Base-by-base conservation (phyloP, 2,113 vertebrate genomes). In the Dromiciops gliroides region DNA sequence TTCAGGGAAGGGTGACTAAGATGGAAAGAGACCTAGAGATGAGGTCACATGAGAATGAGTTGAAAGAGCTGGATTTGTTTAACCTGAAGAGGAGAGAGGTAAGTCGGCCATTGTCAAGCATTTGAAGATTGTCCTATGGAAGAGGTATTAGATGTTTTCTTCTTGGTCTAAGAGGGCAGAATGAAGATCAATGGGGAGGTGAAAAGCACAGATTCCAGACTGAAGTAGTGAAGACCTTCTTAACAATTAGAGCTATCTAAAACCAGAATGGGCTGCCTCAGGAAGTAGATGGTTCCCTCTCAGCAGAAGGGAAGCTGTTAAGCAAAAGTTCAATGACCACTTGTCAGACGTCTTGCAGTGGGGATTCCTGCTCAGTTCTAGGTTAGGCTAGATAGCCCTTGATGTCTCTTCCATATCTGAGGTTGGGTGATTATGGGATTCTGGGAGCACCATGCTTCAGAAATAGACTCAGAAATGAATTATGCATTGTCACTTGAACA, bases 381-480 rank as follows among this genome's bases (percentile, higher is more conserved):
- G 19, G 67, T 83, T 44, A 16, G n/a, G n/a, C 14, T 19, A 75
- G 60, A n/a, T 75, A 37, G 60, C 19, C 67, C 22, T 19, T 83
- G n/a, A 83, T 8, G 67, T 44, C 5, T 83, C n/a, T 83, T 83
- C 67, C 67, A 83, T 44, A 83, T 83, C 19, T 83, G n/a, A 44
- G n/a, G 67, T 44, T 83, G 67, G n/a, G 67, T 44, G n/a, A 75
- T 75, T 75, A 37, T 44, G 37, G 6, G 67, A 22, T 75, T 44
- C 67, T 44, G 37, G n/a, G 67, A 75, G 37, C 24, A 90, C 50
- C 93, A 94, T 3, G 51, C 94, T 97, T 97, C 48, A 92, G 98
- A 96, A 93, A 91, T 92, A 97, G 98, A 97, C 93, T 94, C 97
- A 95, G 97, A 96, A 98, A 97, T 25, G 53, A 98, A 98, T 97